Percentiles rank a stretch among this genome's conserved stretches.
Evolutionary conservation across 2,888 invertebrate genomes (phyloP).

Genomic region (Sialis fuliginosa): DNA sequence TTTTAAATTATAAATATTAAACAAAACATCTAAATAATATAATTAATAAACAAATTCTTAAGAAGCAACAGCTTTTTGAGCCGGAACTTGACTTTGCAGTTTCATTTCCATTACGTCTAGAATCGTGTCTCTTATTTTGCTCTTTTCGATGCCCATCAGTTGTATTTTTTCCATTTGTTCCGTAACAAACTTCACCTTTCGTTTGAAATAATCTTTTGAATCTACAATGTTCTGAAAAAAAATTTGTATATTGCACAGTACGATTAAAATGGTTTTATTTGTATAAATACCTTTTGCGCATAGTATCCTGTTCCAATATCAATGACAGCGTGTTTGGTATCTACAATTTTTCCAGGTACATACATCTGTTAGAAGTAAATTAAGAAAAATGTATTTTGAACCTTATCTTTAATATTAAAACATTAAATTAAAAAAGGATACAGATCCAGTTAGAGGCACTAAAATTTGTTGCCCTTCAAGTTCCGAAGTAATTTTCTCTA

Average conservation of each 20-base stretch:
- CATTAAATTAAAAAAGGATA: no score
- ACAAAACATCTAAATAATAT: no score
- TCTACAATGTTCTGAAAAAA: constrained; percentile 46
- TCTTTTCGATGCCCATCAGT: constrained; percentile 63
- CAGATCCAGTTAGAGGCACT: constrained; percentile 87
- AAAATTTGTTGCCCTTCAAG: constrained; percentile 69
- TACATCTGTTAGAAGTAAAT: constrained; percentile 48
- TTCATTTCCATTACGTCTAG: constrained; percentile 63
- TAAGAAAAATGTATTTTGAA: neutral
- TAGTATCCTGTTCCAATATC: constrained; percentile 97
- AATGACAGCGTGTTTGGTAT: constrained; percentile 74
- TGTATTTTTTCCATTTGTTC: constrained; percentile 93
- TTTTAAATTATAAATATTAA: no score
- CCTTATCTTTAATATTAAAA: no score
- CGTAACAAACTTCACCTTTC: constrained; percentile 77
- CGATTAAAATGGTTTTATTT: neutral
- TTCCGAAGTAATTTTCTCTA: constrained; percentile 60
- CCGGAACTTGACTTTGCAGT: constrained; percentile 30
- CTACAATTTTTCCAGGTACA: constrained; percentile 75
- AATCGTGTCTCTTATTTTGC: constrained; percentile 59
- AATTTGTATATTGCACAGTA: constrained; percentile 1
- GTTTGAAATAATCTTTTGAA: constrained; percentile 82
- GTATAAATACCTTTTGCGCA: constrained; percentile 59
- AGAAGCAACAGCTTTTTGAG: neutral
- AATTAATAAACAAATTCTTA: no score